These are phyloP conservation scores for Dichetophora obliterata DNA, from an alignment of 2,888 invertebrate species.

Conservation along the genomic window DNA sequence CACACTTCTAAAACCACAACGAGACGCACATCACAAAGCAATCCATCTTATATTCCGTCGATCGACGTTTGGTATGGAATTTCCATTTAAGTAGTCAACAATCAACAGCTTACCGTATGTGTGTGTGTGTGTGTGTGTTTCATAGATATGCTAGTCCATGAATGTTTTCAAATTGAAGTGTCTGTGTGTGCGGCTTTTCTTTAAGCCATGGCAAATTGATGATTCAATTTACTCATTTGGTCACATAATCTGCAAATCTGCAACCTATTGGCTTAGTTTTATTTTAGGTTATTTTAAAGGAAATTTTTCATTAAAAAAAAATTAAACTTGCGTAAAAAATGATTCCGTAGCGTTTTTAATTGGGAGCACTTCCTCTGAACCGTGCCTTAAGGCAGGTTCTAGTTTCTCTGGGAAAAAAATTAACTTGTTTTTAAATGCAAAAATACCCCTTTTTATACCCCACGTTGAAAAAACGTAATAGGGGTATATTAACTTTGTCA, in stretches of 20 bases:
- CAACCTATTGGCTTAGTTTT: too few species aligned
- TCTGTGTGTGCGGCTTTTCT: neutral
- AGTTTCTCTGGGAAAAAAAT: too few species aligned
- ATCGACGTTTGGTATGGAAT: constrained; percentile 14
- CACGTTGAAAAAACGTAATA: too few species aligned
- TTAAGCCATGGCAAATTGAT: constrained; percentile 27
- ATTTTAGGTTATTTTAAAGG: too few species aligned
- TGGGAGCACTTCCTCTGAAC: too few species aligned
- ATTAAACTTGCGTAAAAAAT: too few species aligned
- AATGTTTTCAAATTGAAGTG: neutral
- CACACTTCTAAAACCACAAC: neutral
- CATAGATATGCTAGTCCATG: neutral
- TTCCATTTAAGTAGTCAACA: constrained; percentile 23
- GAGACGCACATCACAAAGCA: constrained; percentile 10
- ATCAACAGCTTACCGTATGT: neutral
- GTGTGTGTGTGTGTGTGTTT: constrained; percentile 13
- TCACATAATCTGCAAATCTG: neutral
- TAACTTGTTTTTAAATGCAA: too few species aligned
- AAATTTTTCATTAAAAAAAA: too few species aligned
- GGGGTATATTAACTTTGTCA: too few species aligned
- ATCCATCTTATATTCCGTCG: constrained; percentile 32
- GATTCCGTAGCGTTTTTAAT: too few species aligned
- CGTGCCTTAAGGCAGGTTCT: too few species aligned
- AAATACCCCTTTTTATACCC: too few species aligned
- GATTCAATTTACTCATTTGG: constrained; percentile 21